Evolutionary conservation across 2,888 invertebrate genomes (phyloP).

Genomic region (Pandemis heparana): DNA sequence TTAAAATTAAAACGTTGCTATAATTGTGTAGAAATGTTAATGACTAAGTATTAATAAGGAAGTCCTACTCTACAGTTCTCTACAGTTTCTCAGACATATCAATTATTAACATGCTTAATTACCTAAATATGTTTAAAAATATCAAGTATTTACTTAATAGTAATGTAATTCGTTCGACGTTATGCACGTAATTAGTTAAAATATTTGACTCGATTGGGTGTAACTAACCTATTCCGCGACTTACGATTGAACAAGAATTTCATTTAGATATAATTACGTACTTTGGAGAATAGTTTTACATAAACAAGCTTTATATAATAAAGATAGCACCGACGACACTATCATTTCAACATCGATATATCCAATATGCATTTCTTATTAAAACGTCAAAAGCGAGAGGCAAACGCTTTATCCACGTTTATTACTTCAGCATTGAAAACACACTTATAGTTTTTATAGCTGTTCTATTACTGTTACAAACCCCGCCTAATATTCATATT

Average conservation of each 20-base stretch:
- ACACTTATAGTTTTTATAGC: slow-evolving; percentile 3
- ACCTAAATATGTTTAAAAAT: slow-evolving; percentile 12
- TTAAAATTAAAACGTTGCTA: neutral
- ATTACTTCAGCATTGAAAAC: neutral
- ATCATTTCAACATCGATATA: no score
- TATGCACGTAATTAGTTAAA: neutral
- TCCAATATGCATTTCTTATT: no score
- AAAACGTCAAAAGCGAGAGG: neutral
- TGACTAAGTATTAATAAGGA: neutral
- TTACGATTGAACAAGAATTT: neutral
- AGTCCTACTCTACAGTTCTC: no score
- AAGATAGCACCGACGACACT: neutral
- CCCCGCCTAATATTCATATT: slow-evolving; percentile 15
- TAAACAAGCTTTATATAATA: neutral
- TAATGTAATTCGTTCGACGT: neutral
- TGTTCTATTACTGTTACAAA: neutral
- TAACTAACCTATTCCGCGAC: no score
- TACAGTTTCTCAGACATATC: slow-evolving; percentile 25
- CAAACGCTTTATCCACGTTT: neutral
- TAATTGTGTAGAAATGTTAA: neutral
- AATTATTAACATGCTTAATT: slow-evolving; percentile 20
- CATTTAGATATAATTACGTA: no score
- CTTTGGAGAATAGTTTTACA: neutral
- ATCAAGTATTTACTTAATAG: neutral
- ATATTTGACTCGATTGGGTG: neutral